phyloP scores from a whole-genome alignment of 2,113 vertebrate genomes.

The Bettongia penicillata region DNA sequence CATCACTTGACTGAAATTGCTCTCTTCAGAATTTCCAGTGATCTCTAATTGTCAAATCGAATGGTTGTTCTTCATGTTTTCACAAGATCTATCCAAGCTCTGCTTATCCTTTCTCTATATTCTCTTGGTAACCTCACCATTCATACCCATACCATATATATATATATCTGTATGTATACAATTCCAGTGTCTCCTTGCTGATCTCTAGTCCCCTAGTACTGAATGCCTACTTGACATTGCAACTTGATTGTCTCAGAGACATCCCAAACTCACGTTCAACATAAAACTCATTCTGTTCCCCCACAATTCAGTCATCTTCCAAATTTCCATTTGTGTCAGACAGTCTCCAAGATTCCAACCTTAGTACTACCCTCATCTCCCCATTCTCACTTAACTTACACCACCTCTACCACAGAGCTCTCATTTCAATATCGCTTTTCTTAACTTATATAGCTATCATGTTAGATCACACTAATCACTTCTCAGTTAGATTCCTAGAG shows the following conservation, averaged over 20 bases:
- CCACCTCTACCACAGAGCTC: not conserved
- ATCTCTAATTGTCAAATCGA: not conserved
- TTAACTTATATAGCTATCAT: not conserved
- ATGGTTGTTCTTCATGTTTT: too few relatives aligned
- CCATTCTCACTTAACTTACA: not conserved
- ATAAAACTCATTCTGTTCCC: not conserved
- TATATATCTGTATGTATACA: not conserved
- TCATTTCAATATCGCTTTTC: not conserved
- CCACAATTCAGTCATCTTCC: not conserved
- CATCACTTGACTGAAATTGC: too few relatives aligned
- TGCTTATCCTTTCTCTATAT: too few relatives aligned
- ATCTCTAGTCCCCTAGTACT: not conserved
- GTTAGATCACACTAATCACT: not conserved
- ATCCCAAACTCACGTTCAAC: not conserved
- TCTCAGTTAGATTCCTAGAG: not conserved
- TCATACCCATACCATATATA: too few relatives aligned
- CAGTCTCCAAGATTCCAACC: not conserved
- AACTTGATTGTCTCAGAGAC: not conserved
- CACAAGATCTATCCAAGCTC: too few relatives aligned
- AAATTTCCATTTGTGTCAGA: not conserved
- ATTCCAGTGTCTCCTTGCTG: not conserved
- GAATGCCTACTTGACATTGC: not conserved
- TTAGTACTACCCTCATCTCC: not conserved
- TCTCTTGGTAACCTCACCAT: too few relatives aligned
- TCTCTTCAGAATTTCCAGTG: not conserved